Base-by-base conservation (phyloP, 2,113 vertebrate genomes). In the Athene noctua region DNA sequence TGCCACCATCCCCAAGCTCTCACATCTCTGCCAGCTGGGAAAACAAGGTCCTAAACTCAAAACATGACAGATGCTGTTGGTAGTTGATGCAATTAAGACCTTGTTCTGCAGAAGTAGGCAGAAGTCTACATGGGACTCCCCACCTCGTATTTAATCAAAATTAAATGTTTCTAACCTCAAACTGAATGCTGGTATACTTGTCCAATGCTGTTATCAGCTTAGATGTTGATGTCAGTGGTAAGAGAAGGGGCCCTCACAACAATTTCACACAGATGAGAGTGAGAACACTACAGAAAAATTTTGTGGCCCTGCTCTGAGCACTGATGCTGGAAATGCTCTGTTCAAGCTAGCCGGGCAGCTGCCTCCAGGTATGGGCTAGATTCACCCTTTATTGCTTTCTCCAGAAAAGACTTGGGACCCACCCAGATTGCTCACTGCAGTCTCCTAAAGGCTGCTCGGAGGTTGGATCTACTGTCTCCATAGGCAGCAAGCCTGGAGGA, bases 151-250 rank as follows among this genome's bases (percentile, higher is more conserved):
- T 47, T 47, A 20, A 47, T 30, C 18, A 90, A 81, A 94, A 88
- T 40, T 36, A 63, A 55, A 27, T 15, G 13, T 61, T 90, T 88
- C n/a, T 38, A 72, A 20, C 49, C 13, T 88, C 58, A 80, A 27
- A 46, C 9, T 80, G 18, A 38, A 47, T 0, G 1, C 8, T 51
- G 19, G 6, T 67, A 15, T 61, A 20, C 13, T 74, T 91, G 7
- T 63, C 38, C 21, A 34, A 7, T 63, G 40, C 44, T 72, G 18
- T 70, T 63, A 62, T 9, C 21, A 44, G 13, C 17, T 70, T 44
- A 70, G 63, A 27, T 6, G 4, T 32, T 66, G 49, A 49, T 59
- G 47, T 17, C 0, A 0, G 19, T 6, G 3, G n/a, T 27, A 78
- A 78, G 54, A 88, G 63, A 61, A 71, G 13, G 2, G 3, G 26